Base-by-base conservation (phyloP, 37 sponge, comb jelly and placozoan genomes). In the Chondrosia reniformis region DNA sequence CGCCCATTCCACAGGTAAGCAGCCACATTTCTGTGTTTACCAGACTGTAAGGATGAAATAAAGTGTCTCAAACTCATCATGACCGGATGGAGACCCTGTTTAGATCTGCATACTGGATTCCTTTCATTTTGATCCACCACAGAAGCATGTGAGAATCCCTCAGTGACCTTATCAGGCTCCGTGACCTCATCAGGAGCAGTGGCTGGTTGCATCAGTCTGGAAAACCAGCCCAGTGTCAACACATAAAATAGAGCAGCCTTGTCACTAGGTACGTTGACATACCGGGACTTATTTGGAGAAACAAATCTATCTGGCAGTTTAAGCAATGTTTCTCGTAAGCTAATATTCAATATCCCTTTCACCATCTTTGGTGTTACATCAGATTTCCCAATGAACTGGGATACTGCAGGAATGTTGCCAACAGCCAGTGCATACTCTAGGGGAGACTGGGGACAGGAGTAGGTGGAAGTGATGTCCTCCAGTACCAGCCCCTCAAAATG, bases 201-300 rank as follows among this genome's bases (percentile, higher is more conserved):
- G 58, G n/a, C 27, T 24, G 7, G 27, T 56, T 56, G 25, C 72
- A 69, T 69, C 9, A 69, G 41, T 36, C 72, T 36, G 15, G 31
- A 22, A 25, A 69, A 69, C 72, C 72, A 69, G 1, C 72, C 72
- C 39, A 69, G 72, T 1, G 72, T 69, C 44, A 69, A 44, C 12
- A 69, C 24, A 25, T 69, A 25, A 24, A 69, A 40, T 25, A 69
- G 43, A 40, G 43, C 72, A 41, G 72, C 72, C 15, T 43, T 17
- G 17, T 13, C 28, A 30, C n/a, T 7, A 6, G 9, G 4, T 19
- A n/a, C n/a, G n/a, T n/a, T n/a, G n/a, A n/a, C n/a, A n/a, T n/a
- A n/a, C n/a, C n/a, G n/a, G n/a, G n/a, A n/a, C n/a, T n/a, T n/a
- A n/a, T n/a, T n/a, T n/a, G n/a, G n/a, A n/a, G n/a, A n/a, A n/a